A percentile compares a stretch with the other conserved stretches of the same genome.
Conservation (phyloP, 1,140 invertebrate genomes). For the Drosophila orena region DNA sequence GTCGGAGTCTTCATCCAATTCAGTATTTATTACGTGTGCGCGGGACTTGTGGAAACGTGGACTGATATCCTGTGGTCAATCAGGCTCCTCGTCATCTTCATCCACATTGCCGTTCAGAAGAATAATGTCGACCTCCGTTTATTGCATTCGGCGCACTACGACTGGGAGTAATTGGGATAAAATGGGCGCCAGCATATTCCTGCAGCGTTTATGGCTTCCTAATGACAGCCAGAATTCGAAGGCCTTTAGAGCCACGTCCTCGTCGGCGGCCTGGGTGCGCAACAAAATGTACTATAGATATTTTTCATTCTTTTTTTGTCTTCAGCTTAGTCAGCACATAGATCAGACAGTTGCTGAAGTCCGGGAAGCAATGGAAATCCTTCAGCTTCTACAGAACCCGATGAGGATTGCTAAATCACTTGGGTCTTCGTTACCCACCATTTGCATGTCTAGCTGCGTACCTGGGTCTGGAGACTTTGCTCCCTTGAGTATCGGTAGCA, state of each 20-base stretch:
- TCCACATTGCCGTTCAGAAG: slow-evolving; percentile 94
- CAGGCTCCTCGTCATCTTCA: slow-evolving; percentile 98
- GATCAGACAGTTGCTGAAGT: slow-evolving; percentile 99
- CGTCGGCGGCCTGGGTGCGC: slow-evolving; percentile 96
- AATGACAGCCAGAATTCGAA: slow-evolving; percentile 99
- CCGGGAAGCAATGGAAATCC: slow-evolving; percentile 98
- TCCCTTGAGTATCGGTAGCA: slow-evolving; percentile 98
- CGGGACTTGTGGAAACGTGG: slow-evolving; percentile 98
- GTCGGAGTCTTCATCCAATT: slow-evolving; percentile 92
- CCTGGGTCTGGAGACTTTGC: slow-evolving; percentile 98
- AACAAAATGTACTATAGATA: slow-evolving; percentile 95
- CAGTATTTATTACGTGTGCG: slow-evolving; percentile 91
- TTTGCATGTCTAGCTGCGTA: slow-evolving; percentile 97
- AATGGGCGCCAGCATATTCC: slow-evolving; percentile 94
- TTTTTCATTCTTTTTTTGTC: not conserved
- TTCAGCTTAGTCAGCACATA: slow-evolving; percentile 98
- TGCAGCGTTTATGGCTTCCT: slow-evolving; percentile 97
- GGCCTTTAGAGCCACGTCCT: slow-evolving; percentile 97
- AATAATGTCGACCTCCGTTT: slow-evolving; percentile 98
- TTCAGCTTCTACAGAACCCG: slow-evolving; percentile 95
- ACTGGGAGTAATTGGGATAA: slow-evolving; percentile 94
- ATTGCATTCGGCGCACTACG: slow-evolving; percentile 98
- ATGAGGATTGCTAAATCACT: not conserved
- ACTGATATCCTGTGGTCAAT: slow-evolving; percentile 98
- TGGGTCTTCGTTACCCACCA: slow-evolving; percentile 87